Base-by-base conservation (phyloP, 2,797 vertebrate species). In the Acanthopagrus latus region DNA sequence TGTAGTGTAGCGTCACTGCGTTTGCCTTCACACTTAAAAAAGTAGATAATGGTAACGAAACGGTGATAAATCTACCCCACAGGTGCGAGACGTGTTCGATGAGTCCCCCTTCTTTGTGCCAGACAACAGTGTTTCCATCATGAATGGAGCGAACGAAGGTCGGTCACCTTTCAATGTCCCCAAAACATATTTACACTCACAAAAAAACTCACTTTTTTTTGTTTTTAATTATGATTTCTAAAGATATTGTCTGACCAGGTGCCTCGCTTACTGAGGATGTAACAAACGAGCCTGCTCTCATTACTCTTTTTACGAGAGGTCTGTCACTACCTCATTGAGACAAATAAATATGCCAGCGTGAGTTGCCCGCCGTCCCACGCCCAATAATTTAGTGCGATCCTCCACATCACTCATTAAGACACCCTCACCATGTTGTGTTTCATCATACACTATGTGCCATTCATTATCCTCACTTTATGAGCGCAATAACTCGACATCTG, bases 71-170 rank as follows among this genome's bases (percentile, higher is more conserved):
- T 90, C 56, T 78, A 1, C 62, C 80, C 79, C 44, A 82, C 83
- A 99, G 98, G 97, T 99, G 68, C 93, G 87, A 87, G 93, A 96
- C 9, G 94, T 97, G 67, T 99, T 99, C 90, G 94, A 94, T 7
- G 96, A 97, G 62, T 99, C 97, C 47, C 98, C 98, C 46, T 99
- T 99, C 94, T 96, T 96, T 78, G 96, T 99, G 89, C 97, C 97
- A 84, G 89, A 96, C 67, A 94, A 97, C 90, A 97, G 97, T 44
- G 97, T 99, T 86, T 95, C 96, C 90, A 97, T 99, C 89, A 97
- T 99, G 97, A 97, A 99, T 0, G 98, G 98, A 84, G 96, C 95
- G 66, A 96, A 97, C 82, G 98, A 99, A 97, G 98, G 98, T 98
- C 82, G 21, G 85, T 80, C 7, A 21, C 47, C 21, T 55, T 55